Conservation (phyloP, 2,113 vertebrate genomes). For the Corythornis vintsioides region DNA sequence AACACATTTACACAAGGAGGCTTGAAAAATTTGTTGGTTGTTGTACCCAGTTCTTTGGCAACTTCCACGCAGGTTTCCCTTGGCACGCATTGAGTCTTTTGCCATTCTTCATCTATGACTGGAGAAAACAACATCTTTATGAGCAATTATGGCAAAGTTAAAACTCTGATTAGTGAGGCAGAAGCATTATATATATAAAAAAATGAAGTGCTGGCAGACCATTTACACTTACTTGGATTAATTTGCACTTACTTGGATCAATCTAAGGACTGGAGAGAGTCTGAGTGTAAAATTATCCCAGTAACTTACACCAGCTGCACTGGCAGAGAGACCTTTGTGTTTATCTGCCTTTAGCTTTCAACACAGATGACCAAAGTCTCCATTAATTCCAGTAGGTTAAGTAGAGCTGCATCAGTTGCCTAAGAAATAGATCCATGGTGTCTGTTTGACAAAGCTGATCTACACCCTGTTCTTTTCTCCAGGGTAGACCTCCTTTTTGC, state of each 20-base stretch:
- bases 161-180: neutral
- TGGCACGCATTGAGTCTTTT: conserved; percentile 92
- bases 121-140: conserved; percentile 26
- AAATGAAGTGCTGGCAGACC: neutral
- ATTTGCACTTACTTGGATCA: neutral
- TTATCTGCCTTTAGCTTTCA: neutral
- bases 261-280: neutral
- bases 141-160: neutral
- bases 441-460: neutral
- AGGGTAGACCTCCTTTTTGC: neutral
- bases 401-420: neutral
- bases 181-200: conserved; percentile 25
- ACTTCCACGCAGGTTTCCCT: conserved; percentile 94
- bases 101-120: conserved; percentile 98
- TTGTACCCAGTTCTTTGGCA: conserved; percentile 88
- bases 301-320: conserved; percentile 27
- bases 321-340: neutral
- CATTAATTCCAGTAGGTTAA: neutral
- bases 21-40: conserved; percentile 92
- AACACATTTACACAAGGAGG: conserved; percentile 93
- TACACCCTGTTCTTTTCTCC: neutral
- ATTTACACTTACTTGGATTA: conserved; percentile 9
- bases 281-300: conserved; percentile 14
- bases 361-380: neutral
- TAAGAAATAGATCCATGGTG: neutral